Evolutionary conservation across 2,888 invertebrate genomes (phyloP), one percentile per base, ranked within the genome.

Genomic region (Lithophane ornitopus): DNA sequence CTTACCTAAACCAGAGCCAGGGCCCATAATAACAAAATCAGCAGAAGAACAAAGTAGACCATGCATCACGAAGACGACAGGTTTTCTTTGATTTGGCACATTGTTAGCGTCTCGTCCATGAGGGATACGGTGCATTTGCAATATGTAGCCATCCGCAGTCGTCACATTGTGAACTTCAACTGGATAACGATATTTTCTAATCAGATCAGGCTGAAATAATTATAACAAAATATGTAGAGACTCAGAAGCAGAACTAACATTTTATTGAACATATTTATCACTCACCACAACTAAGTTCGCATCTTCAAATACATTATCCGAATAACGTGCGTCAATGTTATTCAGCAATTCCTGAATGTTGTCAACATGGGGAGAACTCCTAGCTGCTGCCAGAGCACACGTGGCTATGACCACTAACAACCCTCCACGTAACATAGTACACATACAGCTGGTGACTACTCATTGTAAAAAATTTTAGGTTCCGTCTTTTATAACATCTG

Each of bases 21-120:
- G 98, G 0, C 98, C 98, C 94, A 98, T 97, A 71, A 98, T 92
- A 7, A 99, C 96, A 97, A 97, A 99, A 82, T 98, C 97, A 19
- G 97, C 97, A 0, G 98, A 98, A 14, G 98, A 97, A 56, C 97
- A 97, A 39, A 98, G 91, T 0, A 99, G 92, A 0, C 99, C 98
- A 86, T 98, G 98, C 97, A 62, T 59, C 19, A 59, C 98, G 19
- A 59, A 59, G 1, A 59, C 28, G 19, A 59, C 59, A 34, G 28
- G 59, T 59, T 59, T 59, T 19, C 28, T 59, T 11, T 59, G 19
- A 28, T 59, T 34, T 6, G 28, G 59, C 6, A 59, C 28, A 59
- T 59, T 59, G 19, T 59, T 28, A 6, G 59, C 28, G 4, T 58
- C 19, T 19, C 58, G 58, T 58, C 58, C 58, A 2, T 58, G 28